Evolutionary conservation across 2,888 invertebrate species (phyloP), one percentile per base, ranked within the genome.

Genomic region (Cyclophora albipunctata): DNA sequence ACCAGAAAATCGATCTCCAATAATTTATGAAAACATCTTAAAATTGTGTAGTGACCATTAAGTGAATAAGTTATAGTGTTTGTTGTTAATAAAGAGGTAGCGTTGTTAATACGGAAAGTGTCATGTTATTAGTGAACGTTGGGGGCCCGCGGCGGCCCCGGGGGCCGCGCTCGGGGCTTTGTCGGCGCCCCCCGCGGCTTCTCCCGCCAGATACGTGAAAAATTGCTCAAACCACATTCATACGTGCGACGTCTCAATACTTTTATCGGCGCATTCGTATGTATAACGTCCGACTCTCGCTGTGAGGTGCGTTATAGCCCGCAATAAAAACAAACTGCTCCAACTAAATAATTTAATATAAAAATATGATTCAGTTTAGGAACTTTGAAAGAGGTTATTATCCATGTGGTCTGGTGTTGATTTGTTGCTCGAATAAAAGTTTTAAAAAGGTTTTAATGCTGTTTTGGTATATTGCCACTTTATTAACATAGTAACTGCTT

Each of bases 131-230:
- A 75, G 72, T 73, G 69, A 72, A 73, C 71, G 69, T 71, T 72
- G 69, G 69, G 64, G 72, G 53, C 69, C 75, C 64, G 78, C 73
- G 72, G 79, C 66, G 72, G 73, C 79, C 78, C 83, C 80, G 59
- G 79, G 78, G 79, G 74, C 61, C 85, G 84, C 85, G 85, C 84
- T 81, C 84, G 86, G 85, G 69, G 73, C 85, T 84, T 85, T 85
- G 85, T 81, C 84, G 86, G 85, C 69, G 73, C 76, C 81, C 81
- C 85, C 85, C 71, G 81, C 68, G 60, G 83, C 49, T 71, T 54
- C 57, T 67, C 73, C 67, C 67, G 76, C 7, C 35, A 35, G 40
- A 37, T 37, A 7, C 45, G 73, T 82, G 83, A 84, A 81, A 84
- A 83, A 83, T 81, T 75, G 70, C 73, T 63, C 65, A 62, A 69